Evolutionary conservation across 2,797 vertebrate genomes (phyloP).

Genomic region (Mus minutoides): DNA sequence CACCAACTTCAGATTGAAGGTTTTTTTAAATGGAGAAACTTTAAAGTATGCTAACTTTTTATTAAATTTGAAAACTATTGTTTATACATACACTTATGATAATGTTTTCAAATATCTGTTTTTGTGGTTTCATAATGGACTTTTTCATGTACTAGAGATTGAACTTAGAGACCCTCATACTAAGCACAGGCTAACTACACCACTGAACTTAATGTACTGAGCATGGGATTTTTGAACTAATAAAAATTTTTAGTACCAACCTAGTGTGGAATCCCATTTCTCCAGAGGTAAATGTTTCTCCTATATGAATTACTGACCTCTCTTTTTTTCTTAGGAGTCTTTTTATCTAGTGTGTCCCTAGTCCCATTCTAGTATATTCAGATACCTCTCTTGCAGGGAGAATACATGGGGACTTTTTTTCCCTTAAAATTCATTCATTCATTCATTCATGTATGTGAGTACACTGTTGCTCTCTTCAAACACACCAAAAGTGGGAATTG

Average conservation of each 20-base stretch:
- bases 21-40: conserved; percentile 17
- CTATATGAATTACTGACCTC: neutral
- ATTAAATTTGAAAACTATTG: neutral
- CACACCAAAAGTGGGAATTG: neutral
- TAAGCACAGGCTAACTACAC: neutral
- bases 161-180: neutral
- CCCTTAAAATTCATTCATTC: no score
- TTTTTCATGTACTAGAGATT: neutral
- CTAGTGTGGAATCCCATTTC: neutral
- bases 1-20: neutral
- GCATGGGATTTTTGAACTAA: neutral
- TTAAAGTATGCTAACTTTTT: neutral
- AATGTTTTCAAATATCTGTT: neutral
- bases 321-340: neutral
- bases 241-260: neutral
- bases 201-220: neutral
- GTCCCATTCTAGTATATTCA: neutral
- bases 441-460: neutral
- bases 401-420: neutral
- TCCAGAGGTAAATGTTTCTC: neutral
- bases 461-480: neutral
- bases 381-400: neutral
- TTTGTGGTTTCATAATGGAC: neutral
- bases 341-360: neutral
- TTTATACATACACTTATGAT: neutral